Conservation (phyloP, 1,140 invertebrate species). For the Leptinotarsa undecemlineata region DNA sequence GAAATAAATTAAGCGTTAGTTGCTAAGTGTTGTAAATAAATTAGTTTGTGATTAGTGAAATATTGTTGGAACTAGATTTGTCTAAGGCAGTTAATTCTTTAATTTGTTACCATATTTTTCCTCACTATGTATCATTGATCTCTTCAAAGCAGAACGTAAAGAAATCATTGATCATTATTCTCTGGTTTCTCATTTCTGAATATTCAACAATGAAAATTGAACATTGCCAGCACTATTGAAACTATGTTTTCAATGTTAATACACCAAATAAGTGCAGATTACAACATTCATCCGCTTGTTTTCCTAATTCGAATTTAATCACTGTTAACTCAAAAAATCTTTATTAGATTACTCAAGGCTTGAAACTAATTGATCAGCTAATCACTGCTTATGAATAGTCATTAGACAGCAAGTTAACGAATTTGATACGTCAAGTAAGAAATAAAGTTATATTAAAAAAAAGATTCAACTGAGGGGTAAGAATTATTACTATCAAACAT, state of each 20-base stretch:
- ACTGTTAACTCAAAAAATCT: neutral
- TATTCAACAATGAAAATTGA: neutral
- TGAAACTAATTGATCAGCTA: neutral
- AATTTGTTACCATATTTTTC: neutral
- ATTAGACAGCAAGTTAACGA: too few relatives aligned
- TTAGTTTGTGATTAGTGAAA: too few relatives aligned
- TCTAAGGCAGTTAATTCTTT: too few relatives aligned
- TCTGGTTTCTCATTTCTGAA: neutral
- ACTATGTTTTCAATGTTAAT: neutral
- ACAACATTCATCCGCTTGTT: constrained; percentile 2
- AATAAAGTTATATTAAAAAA: neutral
- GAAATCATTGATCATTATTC: neutral
- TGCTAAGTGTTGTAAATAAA: too few relatives aligned
- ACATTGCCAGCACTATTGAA: neutral
- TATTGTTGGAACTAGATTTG: too few relatives aligned
- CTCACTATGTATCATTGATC: neutral
- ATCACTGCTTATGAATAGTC: neutral
- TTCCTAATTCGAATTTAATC: constrained; percentile 3
- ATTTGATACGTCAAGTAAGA: too few relatives aligned
- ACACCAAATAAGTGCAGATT: neutral
- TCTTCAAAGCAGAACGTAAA: neutral
- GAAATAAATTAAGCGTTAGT: too few relatives aligned
- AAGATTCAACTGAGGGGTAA: neutral
- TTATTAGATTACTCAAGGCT: neutral
- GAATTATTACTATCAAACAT: neutral